A percentile compares a stretch with the other conserved stretches of the same genome.
Evolutionary conservation across 1,140 invertebrate species (phyloP).

Genomic region (Galleria mellonella): DNA sequence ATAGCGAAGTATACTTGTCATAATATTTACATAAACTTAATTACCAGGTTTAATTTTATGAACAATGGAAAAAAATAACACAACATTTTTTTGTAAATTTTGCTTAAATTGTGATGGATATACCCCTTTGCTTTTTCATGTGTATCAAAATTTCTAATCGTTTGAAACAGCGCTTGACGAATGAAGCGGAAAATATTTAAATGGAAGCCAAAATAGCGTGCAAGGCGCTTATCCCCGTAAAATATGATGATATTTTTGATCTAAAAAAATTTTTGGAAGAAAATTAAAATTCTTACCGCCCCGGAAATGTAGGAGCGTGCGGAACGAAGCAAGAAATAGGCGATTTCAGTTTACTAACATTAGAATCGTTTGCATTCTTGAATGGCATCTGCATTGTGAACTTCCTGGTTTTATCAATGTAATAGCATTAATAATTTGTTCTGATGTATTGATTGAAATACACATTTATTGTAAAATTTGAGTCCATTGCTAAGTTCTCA

Average conservation of each 20-base stretch:
- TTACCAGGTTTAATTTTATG: too few relatives aligned
- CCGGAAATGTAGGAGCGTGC: constrained; percentile 47
- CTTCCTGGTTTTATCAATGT: not conserved
- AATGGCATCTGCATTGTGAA: not conserved
- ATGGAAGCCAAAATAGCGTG: constrained; percentile 65
- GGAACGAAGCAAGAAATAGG: constrained; percentile 41
- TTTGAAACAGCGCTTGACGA: constrained; percentile 61
- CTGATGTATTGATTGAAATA: too few relatives aligned
- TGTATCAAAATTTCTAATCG: constrained; percentile 55
- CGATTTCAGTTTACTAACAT: constrained; percentile 35
- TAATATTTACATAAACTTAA: too few relatives aligned
- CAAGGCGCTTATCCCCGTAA: constrained; percentile 43
- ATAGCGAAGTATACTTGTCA: too few relatives aligned
- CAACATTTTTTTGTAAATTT: too few relatives aligned
- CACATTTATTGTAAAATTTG: too few relatives aligned
- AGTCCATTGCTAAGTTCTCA: too few relatives aligned
- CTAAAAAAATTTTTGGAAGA: constrained; percentile 34
- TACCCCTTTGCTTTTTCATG: constrained; percentile 22
- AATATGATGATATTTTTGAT: constrained; percentile 53
- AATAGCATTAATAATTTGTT: not conserved
- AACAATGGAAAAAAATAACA: too few relatives aligned
- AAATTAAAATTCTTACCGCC: constrained; percentile 54
- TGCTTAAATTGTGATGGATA: constrained; percentile 10
- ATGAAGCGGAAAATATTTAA: constrained; percentile 72
- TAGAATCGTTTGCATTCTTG: constrained; percentile 27